Percentiles rank a stretch among this genome's conserved stretches.
phyloP scores from a whole-genome alignment of 1,140 invertebrate genomes.

The Diabrotica virgifera region DNA sequence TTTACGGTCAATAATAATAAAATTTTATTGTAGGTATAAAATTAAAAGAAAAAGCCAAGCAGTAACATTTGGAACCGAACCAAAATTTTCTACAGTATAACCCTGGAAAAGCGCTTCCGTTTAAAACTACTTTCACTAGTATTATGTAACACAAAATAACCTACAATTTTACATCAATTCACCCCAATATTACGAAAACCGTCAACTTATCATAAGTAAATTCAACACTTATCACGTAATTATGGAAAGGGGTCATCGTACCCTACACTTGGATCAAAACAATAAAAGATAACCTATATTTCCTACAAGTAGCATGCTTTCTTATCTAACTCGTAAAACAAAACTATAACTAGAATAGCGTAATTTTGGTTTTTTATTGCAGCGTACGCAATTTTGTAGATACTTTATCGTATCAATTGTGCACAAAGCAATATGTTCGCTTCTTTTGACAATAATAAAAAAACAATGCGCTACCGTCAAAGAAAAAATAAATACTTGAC shows the following conservation, averaged over 20 bases:
- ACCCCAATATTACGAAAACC: too few relatives aligned
- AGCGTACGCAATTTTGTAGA: too few relatives aligned
- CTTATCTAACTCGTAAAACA: background rate
- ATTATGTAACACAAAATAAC: too few relatives aligned
- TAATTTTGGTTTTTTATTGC: too few relatives aligned
- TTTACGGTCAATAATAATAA: background rate
- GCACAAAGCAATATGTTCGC: background rate
- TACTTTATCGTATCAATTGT: too few relatives aligned
- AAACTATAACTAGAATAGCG: background rate
- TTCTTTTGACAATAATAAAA: background rate
- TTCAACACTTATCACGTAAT: background rate
- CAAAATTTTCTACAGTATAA: too few relatives aligned
- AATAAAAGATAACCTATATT: conserved; percentile 6
- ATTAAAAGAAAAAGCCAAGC: background rate
- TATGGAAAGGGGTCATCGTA: background rate
- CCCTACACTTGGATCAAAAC: background rate
- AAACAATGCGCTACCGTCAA: background rate
- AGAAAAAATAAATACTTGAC: too few relatives aligned
- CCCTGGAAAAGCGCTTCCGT: too few relatives aligned
- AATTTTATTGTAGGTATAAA: background rate
- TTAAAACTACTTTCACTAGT: too few relatives aligned
- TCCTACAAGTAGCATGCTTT: background rate
- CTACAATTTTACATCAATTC: too few relatives aligned
- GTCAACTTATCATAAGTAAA: too few relatives aligned
- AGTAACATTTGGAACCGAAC: too few relatives aligned